A percentile compares a stretch with the other conserved stretches of the same genome.
phyloP scores from a whole-genome alignment of 2,797 vertebrate species.

The Cetoscarus ocellatus region DNA sequence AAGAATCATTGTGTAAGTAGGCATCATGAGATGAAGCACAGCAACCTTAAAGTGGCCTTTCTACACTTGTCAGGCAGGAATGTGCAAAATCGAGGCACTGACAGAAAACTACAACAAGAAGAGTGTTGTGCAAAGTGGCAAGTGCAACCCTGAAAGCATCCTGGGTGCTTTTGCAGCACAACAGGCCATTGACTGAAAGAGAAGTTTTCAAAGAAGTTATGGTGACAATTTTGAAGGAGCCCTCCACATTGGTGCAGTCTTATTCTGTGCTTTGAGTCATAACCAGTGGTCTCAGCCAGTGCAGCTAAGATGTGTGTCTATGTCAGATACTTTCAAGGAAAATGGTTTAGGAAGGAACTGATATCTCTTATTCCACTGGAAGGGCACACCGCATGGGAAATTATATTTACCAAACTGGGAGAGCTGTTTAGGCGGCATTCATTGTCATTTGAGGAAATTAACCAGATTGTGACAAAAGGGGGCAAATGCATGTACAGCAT shows the following conservation, averaged over 20 bases:
- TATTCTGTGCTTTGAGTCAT: no score
- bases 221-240: no score
- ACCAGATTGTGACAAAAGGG: background rate
- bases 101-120: background rate
- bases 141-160: no score
- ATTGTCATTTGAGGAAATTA: background rate
- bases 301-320: no score
- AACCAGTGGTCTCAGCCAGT: no score
- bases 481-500: background rate
- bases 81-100: background rate
- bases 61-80: background rate
- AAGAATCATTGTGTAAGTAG: background rate
- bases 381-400: background rate
- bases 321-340: background rate
- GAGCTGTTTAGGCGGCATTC: background rate
- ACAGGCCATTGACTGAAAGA: no score
- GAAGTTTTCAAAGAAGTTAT: no score
- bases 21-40: background rate
- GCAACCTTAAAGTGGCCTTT: background rate
- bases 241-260: no score
- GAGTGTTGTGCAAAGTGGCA: no score
- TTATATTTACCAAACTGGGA: background rate
- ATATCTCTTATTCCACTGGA: background rate
- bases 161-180: no score
- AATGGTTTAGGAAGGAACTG: background rate